A percentile compares a stretch with the other conserved stretches of the same genome.
Conservation (phyloP, 2,888 invertebrate species). For the Agrilus cyanescens region DNA sequence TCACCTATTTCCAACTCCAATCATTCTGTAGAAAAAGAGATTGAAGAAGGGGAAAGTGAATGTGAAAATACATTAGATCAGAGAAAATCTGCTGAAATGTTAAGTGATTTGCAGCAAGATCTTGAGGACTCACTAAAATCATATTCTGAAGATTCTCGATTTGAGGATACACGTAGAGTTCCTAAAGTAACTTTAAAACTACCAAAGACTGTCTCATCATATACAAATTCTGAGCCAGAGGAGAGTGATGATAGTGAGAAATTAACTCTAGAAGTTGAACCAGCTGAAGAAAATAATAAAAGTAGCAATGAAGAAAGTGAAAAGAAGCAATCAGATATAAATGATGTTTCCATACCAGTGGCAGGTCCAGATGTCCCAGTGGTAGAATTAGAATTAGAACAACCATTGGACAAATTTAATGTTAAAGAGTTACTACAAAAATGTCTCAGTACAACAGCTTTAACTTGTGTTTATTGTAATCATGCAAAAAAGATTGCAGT, state of each 20-base stretch:
- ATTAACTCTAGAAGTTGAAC: conserved; percentile 44
- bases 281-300: conserved; percentile 29
- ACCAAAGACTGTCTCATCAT: conserved; percentile 25
- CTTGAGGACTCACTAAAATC: no score
- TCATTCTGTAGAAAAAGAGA: conserved; percentile 3
- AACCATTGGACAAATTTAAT: conserved; percentile 62
- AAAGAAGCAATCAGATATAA: conserved; percentile 24
- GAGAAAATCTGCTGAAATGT: no score
- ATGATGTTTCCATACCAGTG: conserved; percentile 27
- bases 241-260: conserved; percentile 49
- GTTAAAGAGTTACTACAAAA: conserved; percentile 59
- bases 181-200: conserved; percentile 58
- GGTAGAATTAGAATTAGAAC: conserved; percentile 60
- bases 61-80: no score
- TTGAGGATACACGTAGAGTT: conserved; percentile 38
- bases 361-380: conserved; percentile 54
- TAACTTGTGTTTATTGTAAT: conserved; percentile 71
- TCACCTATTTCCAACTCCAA: no score
- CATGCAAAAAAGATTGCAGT: conserved; percentile 77
- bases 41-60: conserved; percentile 6
- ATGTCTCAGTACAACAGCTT: conserved; percentile 57
- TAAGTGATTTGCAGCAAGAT: no score
- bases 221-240: conserved; percentile 25
- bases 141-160: no score
- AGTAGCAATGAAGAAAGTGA: conserved; percentile 22